phyloP scores from a whole-genome alignment of 1,140 invertebrate genomes.

The Drosophila orena region DNA sequence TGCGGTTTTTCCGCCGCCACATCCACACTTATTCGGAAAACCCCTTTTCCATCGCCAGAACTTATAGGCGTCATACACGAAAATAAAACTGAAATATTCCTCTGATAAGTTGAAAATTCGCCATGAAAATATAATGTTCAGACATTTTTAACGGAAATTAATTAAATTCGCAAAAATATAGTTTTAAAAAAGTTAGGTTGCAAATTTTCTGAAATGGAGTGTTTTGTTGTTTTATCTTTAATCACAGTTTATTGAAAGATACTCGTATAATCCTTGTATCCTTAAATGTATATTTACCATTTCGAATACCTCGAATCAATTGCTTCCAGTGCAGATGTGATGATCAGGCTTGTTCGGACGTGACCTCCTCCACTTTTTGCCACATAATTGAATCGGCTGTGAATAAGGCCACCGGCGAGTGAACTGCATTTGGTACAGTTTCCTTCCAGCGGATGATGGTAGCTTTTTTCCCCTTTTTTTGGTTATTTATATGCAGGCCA shows the following conservation, averaged over 20 bases:
- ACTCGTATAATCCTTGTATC: too few species aligned
- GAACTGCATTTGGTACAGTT: constrained; percentile 23
- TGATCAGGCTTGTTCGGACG: constrained; percentile 17
- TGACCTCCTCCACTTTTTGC: constrained; percentile 15
- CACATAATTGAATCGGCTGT: constrained; percentile 42
- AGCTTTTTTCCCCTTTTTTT: not conserved
- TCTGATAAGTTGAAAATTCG: too few species aligned
- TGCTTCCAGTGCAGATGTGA: constrained; percentile 6
- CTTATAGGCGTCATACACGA: constrained; percentile 7
- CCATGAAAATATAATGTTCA: too few species aligned
- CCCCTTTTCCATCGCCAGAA: constrained; percentile 9
- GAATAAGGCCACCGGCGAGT: constrained; percentile 28
- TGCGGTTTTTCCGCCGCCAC: constrained; percentile 37
- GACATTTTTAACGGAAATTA: too few species aligned
- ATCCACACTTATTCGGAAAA: constrained; percentile 28
- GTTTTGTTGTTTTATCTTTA: too few species aligned
- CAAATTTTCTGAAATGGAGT: too few species aligned
- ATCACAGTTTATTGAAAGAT: too few species aligned
- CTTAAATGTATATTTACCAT: not conserved
- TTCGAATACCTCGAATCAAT: not conserved
- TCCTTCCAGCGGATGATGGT: constrained; percentile 8
- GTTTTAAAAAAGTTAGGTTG: too few species aligned
- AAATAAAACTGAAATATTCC: constrained; percentile 1
- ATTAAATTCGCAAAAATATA: too few species aligned
- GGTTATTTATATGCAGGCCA: constrained; percentile 43